A percentile compares a stretch with the other conserved stretches of the same genome.
These are phyloP conservation scores for Paramormyrops kingsleyae DNA, from an alignment of 2,113 vertebrate species.

Conservation along the genomic window DNA sequence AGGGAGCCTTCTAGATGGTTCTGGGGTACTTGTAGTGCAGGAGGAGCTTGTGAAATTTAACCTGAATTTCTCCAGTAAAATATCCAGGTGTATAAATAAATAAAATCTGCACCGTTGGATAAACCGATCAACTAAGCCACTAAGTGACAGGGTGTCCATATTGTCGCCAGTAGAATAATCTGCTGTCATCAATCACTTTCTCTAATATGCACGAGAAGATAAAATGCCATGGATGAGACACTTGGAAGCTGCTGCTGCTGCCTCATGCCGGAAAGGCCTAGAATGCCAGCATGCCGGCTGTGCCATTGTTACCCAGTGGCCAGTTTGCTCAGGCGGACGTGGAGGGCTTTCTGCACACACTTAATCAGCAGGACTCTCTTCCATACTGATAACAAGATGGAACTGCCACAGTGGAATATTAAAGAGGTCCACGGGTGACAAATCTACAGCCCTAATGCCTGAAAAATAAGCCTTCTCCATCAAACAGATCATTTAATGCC, in stretches of 20 bases:
- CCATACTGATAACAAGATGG: background rate
- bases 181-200: background rate
- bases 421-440: background rate
- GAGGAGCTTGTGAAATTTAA: background rate
- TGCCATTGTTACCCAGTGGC: background rate
- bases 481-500: background rate
- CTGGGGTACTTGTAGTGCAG: background rate
- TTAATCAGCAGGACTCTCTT: background rate
- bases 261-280: background rate
- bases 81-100: background rate
- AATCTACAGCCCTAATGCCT: background rate
- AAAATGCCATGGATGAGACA: background rate
- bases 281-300: background rate
- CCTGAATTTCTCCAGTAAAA: background rate
- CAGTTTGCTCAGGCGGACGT: background rate
- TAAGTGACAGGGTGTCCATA: background rate
- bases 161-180: background rate
- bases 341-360: background rate
- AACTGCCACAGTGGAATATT: background rate
- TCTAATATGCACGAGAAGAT: background rate
- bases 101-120: background rate
- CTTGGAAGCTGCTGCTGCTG: background rate
- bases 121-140: background rate
- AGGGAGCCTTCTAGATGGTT: background rate
- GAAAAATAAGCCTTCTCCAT: background rate